Evolutionary conservation across 2,888 invertebrate species (phyloP).

Genomic region (Idaea dimidiata): DNA sequence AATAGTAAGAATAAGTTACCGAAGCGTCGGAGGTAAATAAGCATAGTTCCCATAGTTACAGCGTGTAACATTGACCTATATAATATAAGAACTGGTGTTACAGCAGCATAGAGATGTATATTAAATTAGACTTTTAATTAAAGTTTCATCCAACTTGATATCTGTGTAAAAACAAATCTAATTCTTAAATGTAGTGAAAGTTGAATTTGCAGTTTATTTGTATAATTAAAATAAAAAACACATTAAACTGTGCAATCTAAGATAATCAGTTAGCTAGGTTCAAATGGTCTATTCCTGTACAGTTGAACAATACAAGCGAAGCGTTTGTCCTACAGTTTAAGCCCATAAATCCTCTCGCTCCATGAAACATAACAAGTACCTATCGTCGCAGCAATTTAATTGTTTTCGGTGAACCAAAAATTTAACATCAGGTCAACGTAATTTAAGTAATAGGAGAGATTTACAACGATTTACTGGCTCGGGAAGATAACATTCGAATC

Average conservation of each 20-base stretch:
- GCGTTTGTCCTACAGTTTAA: neutral
- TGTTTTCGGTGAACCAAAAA: neutral
- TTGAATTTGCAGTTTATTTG: neutral
- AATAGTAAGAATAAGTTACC: neutral
- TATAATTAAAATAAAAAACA: neutral
- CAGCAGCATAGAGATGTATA: neutral
- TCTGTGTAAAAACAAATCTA: neutral
- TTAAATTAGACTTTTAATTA: neutral
- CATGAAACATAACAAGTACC: neutral
- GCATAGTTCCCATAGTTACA: neutral
- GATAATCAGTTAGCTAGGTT: neutral
- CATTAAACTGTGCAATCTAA: neutral
- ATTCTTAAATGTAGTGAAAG: neutral
- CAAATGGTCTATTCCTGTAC: neutral
- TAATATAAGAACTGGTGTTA: neutral
- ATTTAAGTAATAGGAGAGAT: neutral
- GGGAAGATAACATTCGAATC: too few relatives aligned
- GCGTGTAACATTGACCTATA: too few relatives aligned
- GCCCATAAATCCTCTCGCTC: constrained; percentile 1
- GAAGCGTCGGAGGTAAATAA: too few relatives aligned
- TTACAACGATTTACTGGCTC: too few relatives aligned
- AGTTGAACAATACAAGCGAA: neutral
- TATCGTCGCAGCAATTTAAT: neutral
- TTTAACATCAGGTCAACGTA: neutral
- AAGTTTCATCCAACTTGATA: neutral